These are phyloP conservation scores for Pristiophorus japonicus DNA, from an alignment of 2,113 vertebrate genomes.

Conservation along the genomic window DNA sequence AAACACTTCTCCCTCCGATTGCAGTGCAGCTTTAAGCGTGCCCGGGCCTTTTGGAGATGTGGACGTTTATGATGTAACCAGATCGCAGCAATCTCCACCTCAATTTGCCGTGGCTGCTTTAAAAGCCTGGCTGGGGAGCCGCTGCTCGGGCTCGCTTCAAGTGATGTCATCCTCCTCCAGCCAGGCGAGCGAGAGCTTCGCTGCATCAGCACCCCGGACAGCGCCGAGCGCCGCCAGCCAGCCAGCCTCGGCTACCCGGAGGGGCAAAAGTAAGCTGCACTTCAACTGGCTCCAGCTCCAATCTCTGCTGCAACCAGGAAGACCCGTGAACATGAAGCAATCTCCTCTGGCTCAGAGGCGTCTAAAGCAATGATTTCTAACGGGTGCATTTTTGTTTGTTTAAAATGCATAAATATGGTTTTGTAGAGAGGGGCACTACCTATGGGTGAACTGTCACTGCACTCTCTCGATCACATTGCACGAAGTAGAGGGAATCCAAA, in stretches of 20 bases:
- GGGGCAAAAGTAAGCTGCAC: not conserved
- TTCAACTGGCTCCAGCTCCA: not conserved
- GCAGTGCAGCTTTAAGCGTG: constrained; percentile 9
- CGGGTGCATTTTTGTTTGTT: not conserved
- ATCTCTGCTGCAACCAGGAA: not conserved
- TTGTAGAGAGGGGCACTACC: not conserved
- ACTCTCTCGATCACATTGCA: constrained; percentile 5
- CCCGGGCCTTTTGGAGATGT: not conserved
- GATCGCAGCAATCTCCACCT: not conserved
- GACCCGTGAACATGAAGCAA: not conserved
- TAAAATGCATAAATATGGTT: not conserved
- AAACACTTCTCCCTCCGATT: not conserved
- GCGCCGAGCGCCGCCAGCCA: not conserved
- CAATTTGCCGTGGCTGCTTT: constrained; percentile 10
- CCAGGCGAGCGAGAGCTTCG: not conserved
- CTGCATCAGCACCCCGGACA: constrained; percentile 38
- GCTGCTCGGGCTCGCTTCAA: not conserved
- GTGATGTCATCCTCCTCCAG: constrained; percentile 32
- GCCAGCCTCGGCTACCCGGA: not conserved
- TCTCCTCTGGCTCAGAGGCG: not conserved
- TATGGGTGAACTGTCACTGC: constrained; percentile 21
- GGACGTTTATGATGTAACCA: constrained; percentile 23
- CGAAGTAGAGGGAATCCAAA: constrained; percentile 1
- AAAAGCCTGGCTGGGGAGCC: not conserved
- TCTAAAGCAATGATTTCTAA: not conserved